Conservation (phyloP, 2,113 vertebrate genomes). For the Taurulus bubalis region DNA sequence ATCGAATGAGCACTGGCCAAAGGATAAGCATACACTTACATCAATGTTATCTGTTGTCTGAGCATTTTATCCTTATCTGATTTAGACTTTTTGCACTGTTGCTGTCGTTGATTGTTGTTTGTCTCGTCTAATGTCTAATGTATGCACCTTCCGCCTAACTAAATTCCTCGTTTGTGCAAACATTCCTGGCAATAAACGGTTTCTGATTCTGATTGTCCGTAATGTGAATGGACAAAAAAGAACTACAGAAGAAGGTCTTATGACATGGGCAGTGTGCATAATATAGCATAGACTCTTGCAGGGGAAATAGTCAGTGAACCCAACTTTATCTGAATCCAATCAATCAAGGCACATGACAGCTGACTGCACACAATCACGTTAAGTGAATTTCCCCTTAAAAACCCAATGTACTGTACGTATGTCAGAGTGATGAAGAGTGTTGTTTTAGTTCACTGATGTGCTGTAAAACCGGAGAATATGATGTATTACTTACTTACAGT, state of each 20-base stretch:
- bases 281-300: slow-evolving; percentile 25
- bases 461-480: background rate
- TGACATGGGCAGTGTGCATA: slow-evolving; percentile 32
- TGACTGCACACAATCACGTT: slow-evolving; percentile 35
- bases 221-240: slow-evolving; percentile 53
- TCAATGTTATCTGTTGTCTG: too few species aligned
- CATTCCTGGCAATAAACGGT: too few species aligned
- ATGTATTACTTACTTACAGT: background rate
- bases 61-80: too few species aligned
- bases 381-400: slow-evolving; percentile 25
- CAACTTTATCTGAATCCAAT: slow-evolving; percentile 34
- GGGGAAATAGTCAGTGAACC: slow-evolving; percentile 39
- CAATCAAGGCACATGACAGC: slow-evolving; percentile 37
- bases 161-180: too few species aligned
- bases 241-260: slow-evolving; percentile 34
- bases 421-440: slow-evolving; percentile 5
- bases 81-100: too few species aligned
- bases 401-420: background rate
- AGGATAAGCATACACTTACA: too few species aligned
- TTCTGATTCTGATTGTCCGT: too few species aligned
- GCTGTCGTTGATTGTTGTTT: too few species aligned
- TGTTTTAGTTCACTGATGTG: background rate
- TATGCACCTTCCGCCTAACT: too few species aligned
- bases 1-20: slow-evolving; percentile 62
- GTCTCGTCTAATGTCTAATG: too few species aligned